Conservation (phyloP, 2,113 vertebrate genomes). For the Natator depressus region DNA sequence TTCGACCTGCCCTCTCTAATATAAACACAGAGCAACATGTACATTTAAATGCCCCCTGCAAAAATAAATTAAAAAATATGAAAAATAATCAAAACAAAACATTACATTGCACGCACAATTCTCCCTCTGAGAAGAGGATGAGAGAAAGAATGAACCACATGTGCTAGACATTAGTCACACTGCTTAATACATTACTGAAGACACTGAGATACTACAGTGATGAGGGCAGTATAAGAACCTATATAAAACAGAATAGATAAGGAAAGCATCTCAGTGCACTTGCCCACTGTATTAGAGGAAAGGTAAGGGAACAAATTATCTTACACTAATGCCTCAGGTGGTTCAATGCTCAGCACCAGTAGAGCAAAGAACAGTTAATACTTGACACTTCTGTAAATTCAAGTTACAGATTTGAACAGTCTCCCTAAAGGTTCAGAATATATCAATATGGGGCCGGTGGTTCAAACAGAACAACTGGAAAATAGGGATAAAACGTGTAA, state of each 20-base stretch:
- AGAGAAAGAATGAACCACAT: neutral
- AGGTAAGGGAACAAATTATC: conserved; percentile 17
- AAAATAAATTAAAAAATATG: neutral
- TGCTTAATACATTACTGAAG: neutral
- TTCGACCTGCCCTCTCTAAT: neutral
- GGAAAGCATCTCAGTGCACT: conserved; percentile 15
- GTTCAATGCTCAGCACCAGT: neutral
- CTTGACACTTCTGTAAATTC: neutral
- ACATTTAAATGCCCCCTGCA: neutral
- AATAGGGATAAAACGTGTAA: neutral
- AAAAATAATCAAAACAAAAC: neutral
- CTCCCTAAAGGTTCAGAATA: conserved; percentile 15
- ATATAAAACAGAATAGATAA: neutral
- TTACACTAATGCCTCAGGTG: neutral
- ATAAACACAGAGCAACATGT: neutral
- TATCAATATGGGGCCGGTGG: conserved; percentile 1
- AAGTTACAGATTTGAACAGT: neutral
- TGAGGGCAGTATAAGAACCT: neutral
- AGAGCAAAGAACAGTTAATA: conserved; percentile 36
- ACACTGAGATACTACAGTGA: neutral
- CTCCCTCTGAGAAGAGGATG: neutral
- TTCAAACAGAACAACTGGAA: neutral
- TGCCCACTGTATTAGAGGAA: conserved; percentile 10
- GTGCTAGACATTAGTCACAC: neutral
- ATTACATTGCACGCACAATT: neutral